Evolutionary conservation across 1,140 invertebrate species (phyloP), one percentile per base, ranked within the genome.

Genomic region (Oreohelix idahoensis): DNA sequence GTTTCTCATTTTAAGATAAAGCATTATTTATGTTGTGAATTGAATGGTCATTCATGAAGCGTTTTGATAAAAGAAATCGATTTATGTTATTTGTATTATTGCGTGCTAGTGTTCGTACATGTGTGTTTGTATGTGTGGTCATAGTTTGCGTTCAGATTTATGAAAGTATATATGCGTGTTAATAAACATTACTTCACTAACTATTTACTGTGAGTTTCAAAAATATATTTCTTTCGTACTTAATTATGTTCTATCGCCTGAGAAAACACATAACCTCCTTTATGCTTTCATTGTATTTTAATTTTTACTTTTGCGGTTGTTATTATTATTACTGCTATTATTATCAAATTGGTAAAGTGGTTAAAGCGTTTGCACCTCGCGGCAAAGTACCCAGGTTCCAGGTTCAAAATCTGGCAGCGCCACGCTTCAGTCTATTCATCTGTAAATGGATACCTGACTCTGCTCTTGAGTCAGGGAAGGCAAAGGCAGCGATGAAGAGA

Each of bases 1-100:
- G 71, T 74, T 74, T 74, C 42, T 74, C 71, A 39, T 74, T 74
- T 74, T 2, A 32, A 42, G 71, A 74, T 74, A 74, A 74, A 74
- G 38, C 38, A 49, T 49, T 74, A 39, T 74, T 74, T 74, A 74
- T 74, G 71, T 39, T 42, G 71, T 42, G 71, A 74, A 74, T 74
- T 74, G 71, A 74, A 74, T 74, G 71, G 71, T 49, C 71, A 74
- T 74, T 74, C 42, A 26, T 36, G 42, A 49, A 26, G 71, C 38
- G 39, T 39, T 49, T 74, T 42, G 71, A 74, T 74, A 74, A 74
- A 29, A 66, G n/a, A 66, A 66, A 15, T 32, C 29, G 29, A 66
- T 32, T 66, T 66, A 66, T 32, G 63, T 32, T 29, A 5, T 2
- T 29, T 66, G 5, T 66, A n/a, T 66, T 29, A 32, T 32, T 66